A percentile compares a stretch with the other conserved stretches of the same genome.
These are phyloP conservation scores for Ammodytes dubius DNA, from an alignment of 2,113 vertebrate genomes.

Conservation along the genomic window DNA sequence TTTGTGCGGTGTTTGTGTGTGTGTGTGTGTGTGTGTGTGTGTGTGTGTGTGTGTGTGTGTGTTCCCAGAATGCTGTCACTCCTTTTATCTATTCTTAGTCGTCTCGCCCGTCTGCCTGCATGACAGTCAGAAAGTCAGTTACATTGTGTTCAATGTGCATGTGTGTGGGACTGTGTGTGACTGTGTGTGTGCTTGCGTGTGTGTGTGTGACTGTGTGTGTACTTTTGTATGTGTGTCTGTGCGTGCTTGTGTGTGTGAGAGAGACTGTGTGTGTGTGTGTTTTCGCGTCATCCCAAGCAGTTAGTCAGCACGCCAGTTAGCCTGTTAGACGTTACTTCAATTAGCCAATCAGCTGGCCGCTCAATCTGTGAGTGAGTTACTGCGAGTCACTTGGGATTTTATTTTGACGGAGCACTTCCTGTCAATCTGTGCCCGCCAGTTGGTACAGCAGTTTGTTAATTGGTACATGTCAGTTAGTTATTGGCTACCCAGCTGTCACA, in stretches of 20 bases:
- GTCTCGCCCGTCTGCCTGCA: constrained; percentile 60
- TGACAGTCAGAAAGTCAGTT: constrained; percentile 37
- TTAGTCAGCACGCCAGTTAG: constrained; percentile 47
- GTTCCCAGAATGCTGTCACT: constrained; percentile 63
- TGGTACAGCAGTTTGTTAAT: neutral
- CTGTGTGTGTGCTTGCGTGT: constrained; percentile 7
- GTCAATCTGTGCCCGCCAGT: constrained; percentile 18
- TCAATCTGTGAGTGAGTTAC: constrained; percentile 24
- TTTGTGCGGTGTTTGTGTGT: constrained; percentile 20
- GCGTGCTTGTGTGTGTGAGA: constrained; percentile 25
- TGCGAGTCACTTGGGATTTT: constrained; percentile 23
- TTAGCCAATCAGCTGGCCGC: constrained; percentile 35
- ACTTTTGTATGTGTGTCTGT: no score
- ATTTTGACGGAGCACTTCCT: constrained; percentile 22
- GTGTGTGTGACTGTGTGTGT: constrained; percentile 7
- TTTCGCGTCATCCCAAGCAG: constrained; percentile 7
- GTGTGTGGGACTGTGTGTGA: constrained; percentile 26
- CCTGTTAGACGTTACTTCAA: constrained; percentile 38
- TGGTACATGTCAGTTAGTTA: neutral
- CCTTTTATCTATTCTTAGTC: constrained; percentile 78
- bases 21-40: neutral
- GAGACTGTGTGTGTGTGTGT: constrained; percentile 17
- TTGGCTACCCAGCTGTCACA: neutral
- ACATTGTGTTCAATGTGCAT: neutral
- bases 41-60: constrained; percentile 24